phyloP scores from a whole-genome alignment of 2,797 vertebrate species.

The Protonibea diacanthus region DNA sequence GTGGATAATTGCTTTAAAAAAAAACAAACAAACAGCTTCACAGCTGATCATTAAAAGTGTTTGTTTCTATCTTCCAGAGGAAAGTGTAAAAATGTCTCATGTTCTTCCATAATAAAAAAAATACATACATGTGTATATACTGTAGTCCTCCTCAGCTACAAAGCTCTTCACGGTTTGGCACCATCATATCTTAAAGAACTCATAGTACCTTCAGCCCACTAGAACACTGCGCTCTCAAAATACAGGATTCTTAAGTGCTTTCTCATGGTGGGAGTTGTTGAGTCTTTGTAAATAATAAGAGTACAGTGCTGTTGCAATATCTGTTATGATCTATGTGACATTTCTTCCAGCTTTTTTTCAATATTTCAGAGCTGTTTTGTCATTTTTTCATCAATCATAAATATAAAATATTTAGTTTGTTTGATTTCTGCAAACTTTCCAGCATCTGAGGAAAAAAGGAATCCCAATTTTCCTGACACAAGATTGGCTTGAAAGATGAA shows the following conservation, averaged over 20 bases:
- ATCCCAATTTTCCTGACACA: too few relatives aligned
- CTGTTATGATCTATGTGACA: background rate
- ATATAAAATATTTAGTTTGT: background rate
- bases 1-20: conserved; percentile 1
- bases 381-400: background rate
- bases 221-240: too few relatives aligned
- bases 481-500: too few relatives aligned
- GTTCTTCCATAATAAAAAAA: rapidly evolving
- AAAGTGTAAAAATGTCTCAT: background rate
- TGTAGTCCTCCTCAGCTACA: too few relatives aligned
- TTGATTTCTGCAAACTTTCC: background rate
- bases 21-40: background rate
- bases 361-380: background rate
- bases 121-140: background rate
- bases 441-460: background rate
- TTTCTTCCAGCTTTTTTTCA: background rate
- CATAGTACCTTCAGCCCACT: too few relatives aligned
- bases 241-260: too few relatives aligned
- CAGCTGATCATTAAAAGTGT: conserved; percentile 2
- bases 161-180: too few relatives aligned
- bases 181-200: too few relatives aligned
- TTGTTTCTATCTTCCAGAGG: background rate
- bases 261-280: too few relatives aligned
- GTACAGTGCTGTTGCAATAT: too few relatives aligned
- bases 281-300: too few relatives aligned